These are phyloP conservation scores for Lucinisca nassula DNA, from an alignment of 2,888 invertebrate genomes.

Conservation along the genomic window DNA sequence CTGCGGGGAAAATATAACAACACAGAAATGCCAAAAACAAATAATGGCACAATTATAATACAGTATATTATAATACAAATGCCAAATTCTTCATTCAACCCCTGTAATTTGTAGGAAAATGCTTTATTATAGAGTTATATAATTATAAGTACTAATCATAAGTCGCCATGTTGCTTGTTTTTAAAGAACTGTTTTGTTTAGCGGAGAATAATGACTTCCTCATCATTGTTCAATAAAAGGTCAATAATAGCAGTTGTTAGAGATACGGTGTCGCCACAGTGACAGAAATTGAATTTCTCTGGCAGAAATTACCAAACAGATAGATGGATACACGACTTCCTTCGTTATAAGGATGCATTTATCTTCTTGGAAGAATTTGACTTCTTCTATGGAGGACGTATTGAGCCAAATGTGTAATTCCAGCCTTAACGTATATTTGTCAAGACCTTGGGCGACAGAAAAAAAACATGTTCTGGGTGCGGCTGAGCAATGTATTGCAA, in stretches of 20 bases:
- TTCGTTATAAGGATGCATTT: background rate
- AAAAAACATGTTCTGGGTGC: too few species aligned
- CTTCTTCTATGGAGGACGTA: background rate
- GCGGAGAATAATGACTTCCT: slow-evolving; percentile 2
- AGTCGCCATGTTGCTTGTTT: background rate
- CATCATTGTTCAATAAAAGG: background rate
- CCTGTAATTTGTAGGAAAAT: background rate
- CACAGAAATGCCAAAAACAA: background rate
- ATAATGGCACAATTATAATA: slow-evolving; percentile 1
- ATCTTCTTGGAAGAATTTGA: background rate
- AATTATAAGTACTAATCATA: slow-evolving; percentile 4
- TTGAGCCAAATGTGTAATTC: background rate
- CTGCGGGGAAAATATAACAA: background rate
- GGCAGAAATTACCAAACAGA: slow-evolving; percentile 5
- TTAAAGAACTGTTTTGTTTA: background rate
- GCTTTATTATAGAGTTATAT: background rate
- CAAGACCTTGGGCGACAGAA: too few species aligned
- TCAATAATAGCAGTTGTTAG: slow-evolving; percentile 10
- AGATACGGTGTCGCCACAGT: slow-evolving; percentile 14
- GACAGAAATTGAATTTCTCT: slow-evolving; percentile 16
- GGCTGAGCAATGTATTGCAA: too few species aligned
- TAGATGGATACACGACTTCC: background rate
- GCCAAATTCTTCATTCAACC: background rate
- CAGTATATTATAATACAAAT: background rate
- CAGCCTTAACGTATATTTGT: too few species aligned